phyloP scores from a whole-genome alignment of 2,888 invertebrate genomes.

The Zaprionus lineosus region DNA sequence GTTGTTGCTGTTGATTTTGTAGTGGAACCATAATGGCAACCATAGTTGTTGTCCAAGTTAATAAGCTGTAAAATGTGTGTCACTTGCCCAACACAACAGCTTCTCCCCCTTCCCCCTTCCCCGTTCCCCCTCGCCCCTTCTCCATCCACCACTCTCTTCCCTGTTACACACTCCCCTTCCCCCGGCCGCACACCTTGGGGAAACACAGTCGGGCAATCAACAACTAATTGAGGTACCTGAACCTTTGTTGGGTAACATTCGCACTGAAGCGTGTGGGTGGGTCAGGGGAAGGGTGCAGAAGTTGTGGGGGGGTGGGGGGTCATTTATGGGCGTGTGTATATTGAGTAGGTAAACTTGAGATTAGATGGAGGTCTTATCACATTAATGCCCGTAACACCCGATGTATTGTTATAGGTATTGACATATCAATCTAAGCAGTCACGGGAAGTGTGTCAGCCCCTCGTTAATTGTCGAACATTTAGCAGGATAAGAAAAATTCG shows the following conservation, averaged over 20 bases:
- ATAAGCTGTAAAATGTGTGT: slow-evolving; percentile 79
- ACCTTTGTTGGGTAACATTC: slow-evolving; percentile 17
- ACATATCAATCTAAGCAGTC: no score
- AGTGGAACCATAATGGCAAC: slow-evolving; percentile 21
- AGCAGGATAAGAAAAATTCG: no score
- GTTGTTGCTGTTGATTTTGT: slow-evolving; percentile 19
- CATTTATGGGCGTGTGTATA: background rate
- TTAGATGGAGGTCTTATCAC: slow-evolving; percentile 8
- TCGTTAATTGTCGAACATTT: no score
- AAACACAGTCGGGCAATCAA: slow-evolving; percentile 33
- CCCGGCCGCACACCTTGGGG: background rate
- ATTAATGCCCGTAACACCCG: background rate
- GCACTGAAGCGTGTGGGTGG: background rate
- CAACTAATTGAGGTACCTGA: slow-evolving; percentile 39
- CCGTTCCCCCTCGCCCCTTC: no score
- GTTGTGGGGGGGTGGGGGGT: background rate
- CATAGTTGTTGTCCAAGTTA: slow-evolving; percentile 70
- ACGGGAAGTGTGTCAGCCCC: no score
- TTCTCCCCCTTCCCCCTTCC: slow-evolving; percentile 1
- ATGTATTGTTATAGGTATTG: slow-evolving; percentile 6
- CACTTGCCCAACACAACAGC: slow-evolving; percentile 55
- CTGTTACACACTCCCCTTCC: slow-evolving; percentile 1
- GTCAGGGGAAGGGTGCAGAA: background rate
- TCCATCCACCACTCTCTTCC: no score
- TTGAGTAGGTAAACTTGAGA: slow-evolving; percentile 1